Percentiles rank a stretch among this genome's conserved stretches.
Evolutionary conservation across 2,113 vertebrate species (phyloP).

Genomic region (Thalassoma bifasciatum): DNA sequence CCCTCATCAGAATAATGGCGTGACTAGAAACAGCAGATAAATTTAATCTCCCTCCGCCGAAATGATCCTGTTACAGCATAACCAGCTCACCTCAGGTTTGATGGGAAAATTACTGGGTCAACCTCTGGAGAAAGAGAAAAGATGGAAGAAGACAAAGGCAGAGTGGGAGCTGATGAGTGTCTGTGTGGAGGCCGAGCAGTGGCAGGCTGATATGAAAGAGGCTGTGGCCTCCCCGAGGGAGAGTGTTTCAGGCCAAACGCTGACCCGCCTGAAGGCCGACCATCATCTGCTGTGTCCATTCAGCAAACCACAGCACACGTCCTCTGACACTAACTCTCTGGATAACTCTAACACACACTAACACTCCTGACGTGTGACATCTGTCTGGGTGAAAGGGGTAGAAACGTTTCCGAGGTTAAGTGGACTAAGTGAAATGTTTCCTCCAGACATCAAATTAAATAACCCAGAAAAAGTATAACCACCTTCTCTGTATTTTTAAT

Average conservation of each 20-base stretch:
- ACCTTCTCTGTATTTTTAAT: too few species aligned
- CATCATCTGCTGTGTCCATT: constrained; percentile 58
- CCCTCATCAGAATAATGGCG: too few species aligned
- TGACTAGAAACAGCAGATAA: background rate
- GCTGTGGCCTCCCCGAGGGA: constrained; percentile 46
- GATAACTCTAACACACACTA: constrained; percentile 3
- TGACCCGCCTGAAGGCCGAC: constrained; percentile 39
- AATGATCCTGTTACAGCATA: constrained; percentile 39
- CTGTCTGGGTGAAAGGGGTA: constrained; percentile 43
- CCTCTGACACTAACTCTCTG: constrained; percentile 39
- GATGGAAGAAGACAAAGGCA: constrained; percentile 9
- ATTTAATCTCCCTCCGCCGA: constrained; percentile 13
- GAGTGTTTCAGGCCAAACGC: constrained; percentile 27
- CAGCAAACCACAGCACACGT: constrained; percentile 60
- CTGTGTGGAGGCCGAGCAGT: constrained; percentile 31
- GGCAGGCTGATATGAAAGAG: constrained; percentile 44
- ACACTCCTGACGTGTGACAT: constrained; percentile 33
- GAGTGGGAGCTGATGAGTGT: constrained; percentile 15
- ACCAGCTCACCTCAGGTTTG: constrained; percentile 42
- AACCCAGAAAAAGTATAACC: too few species aligned
- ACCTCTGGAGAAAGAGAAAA: background rate
- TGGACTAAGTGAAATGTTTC: too few species aligned
- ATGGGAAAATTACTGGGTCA: constrained; percentile 42
- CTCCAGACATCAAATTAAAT: background rate
- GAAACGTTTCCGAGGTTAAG: background rate